Conservation (phyloP, 2,797 vertebrate genomes). For the Chelidonichthys spinosus region DNA sequence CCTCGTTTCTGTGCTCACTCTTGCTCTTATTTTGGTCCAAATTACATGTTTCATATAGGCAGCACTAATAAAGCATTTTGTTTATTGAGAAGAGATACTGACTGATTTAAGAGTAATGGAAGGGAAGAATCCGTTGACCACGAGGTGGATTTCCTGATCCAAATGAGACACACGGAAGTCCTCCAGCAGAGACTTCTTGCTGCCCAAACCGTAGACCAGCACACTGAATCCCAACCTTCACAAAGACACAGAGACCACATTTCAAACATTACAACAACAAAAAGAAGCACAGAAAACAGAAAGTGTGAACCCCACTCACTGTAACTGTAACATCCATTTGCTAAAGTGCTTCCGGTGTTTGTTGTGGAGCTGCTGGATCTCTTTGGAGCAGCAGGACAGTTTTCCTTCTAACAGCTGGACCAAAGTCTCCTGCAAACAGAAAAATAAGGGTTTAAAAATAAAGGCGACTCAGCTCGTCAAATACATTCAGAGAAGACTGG, state of each 20-base stretch:
- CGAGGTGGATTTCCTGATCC: conserved; percentile 88
- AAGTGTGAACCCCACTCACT: conserved; percentile 77
- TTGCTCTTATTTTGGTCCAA: background rate
- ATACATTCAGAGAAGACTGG: background rate
- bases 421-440: conserved; percentile 86
- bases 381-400: conserved; percentile 85
- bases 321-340: conserved; percentile 97
- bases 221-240: conserved; percentile 93
- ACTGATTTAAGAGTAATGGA: conserved; percentile 96
- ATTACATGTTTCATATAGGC: background rate
- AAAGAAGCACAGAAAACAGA: background rate
- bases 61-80: background rate
- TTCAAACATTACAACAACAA: background rate
- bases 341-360: conserved; percentile 89
- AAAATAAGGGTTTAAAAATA: background rate
- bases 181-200: conserved; percentile 93
- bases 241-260: background rate
- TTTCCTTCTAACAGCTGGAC: conserved; percentile 86
- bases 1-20: background rate
- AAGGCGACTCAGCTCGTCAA: background rate
- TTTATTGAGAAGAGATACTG: conserved; percentile 34
- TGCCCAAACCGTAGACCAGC: conserved; percentile 94
- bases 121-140: conserved; percentile 98
- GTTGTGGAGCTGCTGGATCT: conserved; percentile 88
- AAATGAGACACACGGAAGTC: conserved; percentile 89